Conservation (phyloP, 2,113 vertebrate genomes). For the Crotophaga sulcirostris region DNA sequence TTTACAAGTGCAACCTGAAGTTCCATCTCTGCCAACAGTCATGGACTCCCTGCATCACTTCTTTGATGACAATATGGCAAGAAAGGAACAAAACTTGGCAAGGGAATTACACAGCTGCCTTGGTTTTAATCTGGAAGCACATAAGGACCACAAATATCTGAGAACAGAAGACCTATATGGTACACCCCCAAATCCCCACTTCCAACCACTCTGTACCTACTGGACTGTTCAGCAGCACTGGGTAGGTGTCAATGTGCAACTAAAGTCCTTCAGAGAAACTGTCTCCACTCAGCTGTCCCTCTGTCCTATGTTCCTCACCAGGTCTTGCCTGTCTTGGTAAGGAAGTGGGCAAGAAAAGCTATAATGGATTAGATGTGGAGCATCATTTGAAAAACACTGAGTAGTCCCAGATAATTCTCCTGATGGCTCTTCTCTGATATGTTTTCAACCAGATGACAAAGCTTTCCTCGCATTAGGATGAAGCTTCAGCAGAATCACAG, state of each 20-base stretch:
- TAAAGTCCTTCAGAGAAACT: background rate
- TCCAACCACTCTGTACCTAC: background rate
- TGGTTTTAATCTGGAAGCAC: background rate
- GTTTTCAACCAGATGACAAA: background rate
- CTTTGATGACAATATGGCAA: background rate
- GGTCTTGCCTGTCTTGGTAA: background rate
- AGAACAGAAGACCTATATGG: background rate
- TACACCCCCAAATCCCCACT: accelerated
- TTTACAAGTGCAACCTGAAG: background rate
- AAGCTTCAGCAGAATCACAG: background rate
- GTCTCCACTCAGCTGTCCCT: background rate
- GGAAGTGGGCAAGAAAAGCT: background rate
- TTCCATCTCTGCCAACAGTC: background rate
- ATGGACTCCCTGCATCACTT: accelerated
- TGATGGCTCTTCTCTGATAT: background rate
- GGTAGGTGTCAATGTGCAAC: background rate
- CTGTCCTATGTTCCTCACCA: background rate
- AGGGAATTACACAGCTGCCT: background rate
- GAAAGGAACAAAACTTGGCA: background rate
- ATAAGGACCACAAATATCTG: background rate
- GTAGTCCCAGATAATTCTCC: background rate
- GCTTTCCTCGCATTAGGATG: background rate
- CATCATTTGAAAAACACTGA: background rate
- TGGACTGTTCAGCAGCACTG: background rate
- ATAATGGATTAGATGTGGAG: background rate